phyloP scores from a whole-genome alignment of 2,113 vertebrate genomes.

The Aspiorhynchus laticeps region DNA sequence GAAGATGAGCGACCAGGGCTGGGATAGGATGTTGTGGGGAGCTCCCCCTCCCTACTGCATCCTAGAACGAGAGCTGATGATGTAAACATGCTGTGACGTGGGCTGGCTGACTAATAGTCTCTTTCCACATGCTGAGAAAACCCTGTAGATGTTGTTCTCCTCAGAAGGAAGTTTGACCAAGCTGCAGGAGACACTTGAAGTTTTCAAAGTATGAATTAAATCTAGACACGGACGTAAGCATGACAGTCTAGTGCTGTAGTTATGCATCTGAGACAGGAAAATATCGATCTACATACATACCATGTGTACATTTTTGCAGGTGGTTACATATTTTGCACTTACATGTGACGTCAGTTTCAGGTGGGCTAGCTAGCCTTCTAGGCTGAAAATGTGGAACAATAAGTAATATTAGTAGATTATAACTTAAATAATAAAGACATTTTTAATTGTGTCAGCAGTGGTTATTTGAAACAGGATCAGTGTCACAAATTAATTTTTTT shows the following conservation, averaged over 20 bases:
- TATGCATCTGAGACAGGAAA: constrained; percentile 8
- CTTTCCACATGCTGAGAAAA: constrained; percentile 53
- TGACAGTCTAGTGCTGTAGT: constrained; percentile 15
- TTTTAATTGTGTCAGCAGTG: background rate
- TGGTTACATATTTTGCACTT: background rate
- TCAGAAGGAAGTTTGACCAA: constrained; percentile 1
- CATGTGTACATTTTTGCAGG: background rate
- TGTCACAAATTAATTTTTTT: background rate
- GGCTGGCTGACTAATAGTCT: constrained; percentile 57
- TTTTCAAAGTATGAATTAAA: constrained; percentile 2
- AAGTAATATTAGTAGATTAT: background rate
- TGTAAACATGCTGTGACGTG: constrained; percentile 57
- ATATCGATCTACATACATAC: background rate
- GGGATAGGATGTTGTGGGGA: constrained; percentile 35
- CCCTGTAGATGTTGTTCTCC: constrained; percentile 39
- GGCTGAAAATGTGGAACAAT: background rate
- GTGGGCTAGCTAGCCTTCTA: no score
- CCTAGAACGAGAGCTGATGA: constrained; percentile 39
- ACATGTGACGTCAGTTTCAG: background rate
- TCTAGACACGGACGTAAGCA: background rate
- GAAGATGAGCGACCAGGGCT: background rate
- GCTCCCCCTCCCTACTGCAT: constrained; percentile 33
- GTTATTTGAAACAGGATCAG: background rate
- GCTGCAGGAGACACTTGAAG: constrained; percentile 9
- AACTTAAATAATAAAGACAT: background rate